A percentile compares a stretch with the other conserved stretches of the same genome.
Conservation (phyloP, 1,140 invertebrate species). For the Euura lappo region DNA sequence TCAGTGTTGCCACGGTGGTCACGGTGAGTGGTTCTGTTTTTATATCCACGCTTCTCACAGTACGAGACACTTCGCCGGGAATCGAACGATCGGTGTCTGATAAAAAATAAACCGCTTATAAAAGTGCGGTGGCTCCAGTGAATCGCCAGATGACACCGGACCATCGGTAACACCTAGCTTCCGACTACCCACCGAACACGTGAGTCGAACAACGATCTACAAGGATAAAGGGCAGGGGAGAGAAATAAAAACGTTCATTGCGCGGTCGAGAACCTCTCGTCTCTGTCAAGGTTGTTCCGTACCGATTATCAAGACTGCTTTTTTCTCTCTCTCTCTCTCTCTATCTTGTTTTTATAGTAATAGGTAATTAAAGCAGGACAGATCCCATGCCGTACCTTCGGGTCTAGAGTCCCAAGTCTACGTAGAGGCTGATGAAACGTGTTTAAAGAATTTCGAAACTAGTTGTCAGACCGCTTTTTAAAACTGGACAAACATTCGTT, state of each 20-base stretch:
- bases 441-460: neutral
- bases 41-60: neutral
- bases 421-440: neutral
- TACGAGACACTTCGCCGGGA: neutral
- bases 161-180: too few relatives aligned
- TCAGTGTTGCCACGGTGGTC: constrained; percentile 46
- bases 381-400: too few relatives aligned
- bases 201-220: too few relatives aligned
- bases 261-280: too few relatives aligned
- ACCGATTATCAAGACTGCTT: too few relatives aligned
- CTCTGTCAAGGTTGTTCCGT: too few relatives aligned
- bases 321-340: constrained; percentile 5
- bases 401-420: too few relatives aligned
- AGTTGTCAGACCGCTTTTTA: constrained; percentile 1
- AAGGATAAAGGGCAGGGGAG: too few relatives aligned
- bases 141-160: too few relatives aligned
- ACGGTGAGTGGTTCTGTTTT: constrained; percentile 29
- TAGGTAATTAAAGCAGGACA: constrained; percentile 13
- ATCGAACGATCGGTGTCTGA: constrained; percentile 12
- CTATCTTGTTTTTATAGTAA: neutral
- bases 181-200: too few relatives aligned
- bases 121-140: neutral
- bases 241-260: too few relatives aligned
- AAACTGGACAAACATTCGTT: neutral
- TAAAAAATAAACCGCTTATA: neutral